Evolutionary conservation across 2,888 invertebrate genomes (phyloP), one percentile per base, ranked within the genome.

Genomic region (Helleia helle): DNA sequence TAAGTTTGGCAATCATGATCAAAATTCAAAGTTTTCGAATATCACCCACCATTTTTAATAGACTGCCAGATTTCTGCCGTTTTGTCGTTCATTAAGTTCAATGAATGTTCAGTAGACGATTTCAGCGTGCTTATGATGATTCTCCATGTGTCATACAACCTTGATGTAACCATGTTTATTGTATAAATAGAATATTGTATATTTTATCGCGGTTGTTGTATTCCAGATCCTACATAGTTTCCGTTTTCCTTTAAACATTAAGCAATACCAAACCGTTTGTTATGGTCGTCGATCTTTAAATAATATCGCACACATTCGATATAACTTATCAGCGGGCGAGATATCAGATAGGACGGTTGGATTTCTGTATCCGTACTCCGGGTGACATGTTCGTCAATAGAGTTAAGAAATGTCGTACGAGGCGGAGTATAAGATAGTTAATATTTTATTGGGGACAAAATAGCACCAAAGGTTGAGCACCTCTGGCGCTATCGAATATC

Each of bases 401-500:
- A n/a, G n/a, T n/a, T n/a, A n/a, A n/a, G n/a, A n/a, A n/a, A n/a
- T n/a, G n/a, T n/a, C n/a, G n/a, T n/a, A n/a, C n/a, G n/a, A n/a
- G n/a, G n/a, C n/a, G n/a, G n/a, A n/a, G n/a, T n/a, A n/a, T n/a
- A n/a, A n/a, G n/a, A n/a, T n/a, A n/a, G n/a, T n/a, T n/a, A 34
- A 39, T 27, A 15, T 34, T 25, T 41, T 36, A 28, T 22, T 22
- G 27, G 17, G 27, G 12, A 37, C 14, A 27, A 28, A 34, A 43
- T n/a, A 25, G 65, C 68, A 66, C 60, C 55, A 45, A 62, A 61
- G 55, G 81, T 80, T 83, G 76, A 55, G 67, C 64, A 73, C 69
- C 73, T 71, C 80, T 81, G 80, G 63, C 65, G 58, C 67, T 79
- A 75, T 81, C 79, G 75, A 77, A 74, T 83, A 79, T 83, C 83